Evolutionary conservation across 2,888 invertebrate species (phyloP).

Genomic region (Melanostoma mellinum): DNA sequence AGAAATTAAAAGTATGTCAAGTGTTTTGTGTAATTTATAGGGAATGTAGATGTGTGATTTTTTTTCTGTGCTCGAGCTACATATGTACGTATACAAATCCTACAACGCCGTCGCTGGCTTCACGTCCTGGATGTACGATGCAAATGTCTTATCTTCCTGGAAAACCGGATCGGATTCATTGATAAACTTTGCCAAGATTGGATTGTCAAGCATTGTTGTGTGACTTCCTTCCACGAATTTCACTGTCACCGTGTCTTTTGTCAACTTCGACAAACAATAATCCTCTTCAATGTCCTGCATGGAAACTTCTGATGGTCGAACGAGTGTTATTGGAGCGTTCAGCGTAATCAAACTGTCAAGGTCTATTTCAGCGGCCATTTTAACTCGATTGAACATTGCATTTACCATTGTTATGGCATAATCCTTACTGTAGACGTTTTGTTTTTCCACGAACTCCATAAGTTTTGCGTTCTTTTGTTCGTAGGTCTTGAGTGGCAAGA

Average conservation of each 20-base stretch:
- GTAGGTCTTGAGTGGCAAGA: constrained; percentile 83
- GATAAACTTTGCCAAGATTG: constrained; percentile 85
- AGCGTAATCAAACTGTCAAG: constrained; percentile 79
- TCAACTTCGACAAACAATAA: constrained; percentile 85
- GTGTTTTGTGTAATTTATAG: neutral
- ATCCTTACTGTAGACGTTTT: constrained; percentile 80
- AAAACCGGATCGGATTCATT: constrained; percentile 82
- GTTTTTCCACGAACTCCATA: constrained; percentile 81
- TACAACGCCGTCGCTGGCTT: constrained; percentile 74
- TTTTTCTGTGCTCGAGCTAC: too few species aligned
- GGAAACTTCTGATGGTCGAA: constrained; percentile 86
- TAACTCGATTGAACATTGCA: constrained; percentile 84
- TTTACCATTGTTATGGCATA: constrained; percentile 81
- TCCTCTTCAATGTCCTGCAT: constrained; percentile 85
- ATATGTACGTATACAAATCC: neutral
- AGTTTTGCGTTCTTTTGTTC: constrained; percentile 84
- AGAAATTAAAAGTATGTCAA: constrained; percentile 39
- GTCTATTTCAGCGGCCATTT: constrained; percentile 83
- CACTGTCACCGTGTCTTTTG: constrained; percentile 84
- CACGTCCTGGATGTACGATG: constrained; percentile 77
- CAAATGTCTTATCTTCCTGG: constrained; percentile 78
- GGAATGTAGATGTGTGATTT: neutral
- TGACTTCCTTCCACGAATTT: constrained; percentile 89
- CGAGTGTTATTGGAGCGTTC: constrained; percentile 84
- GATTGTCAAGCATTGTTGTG: constrained; percentile 87